A percentile compares a stretch with the other conserved stretches of the same genome.
phyloP scores from a whole-genome alignment of 2,888 invertebrate genomes.

The Drosophila peninsularis region DNA sequence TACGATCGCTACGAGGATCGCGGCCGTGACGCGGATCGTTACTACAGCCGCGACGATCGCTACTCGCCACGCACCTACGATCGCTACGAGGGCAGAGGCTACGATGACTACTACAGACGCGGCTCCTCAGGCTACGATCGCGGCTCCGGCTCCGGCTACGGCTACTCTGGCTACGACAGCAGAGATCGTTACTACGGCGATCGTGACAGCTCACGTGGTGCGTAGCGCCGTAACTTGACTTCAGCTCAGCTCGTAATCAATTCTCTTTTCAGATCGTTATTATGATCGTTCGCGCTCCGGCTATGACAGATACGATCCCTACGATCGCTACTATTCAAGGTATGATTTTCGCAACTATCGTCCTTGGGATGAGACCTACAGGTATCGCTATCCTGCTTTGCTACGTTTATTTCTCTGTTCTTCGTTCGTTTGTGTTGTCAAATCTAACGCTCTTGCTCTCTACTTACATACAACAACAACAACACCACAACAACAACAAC shows the following conservation, averaged over 20 bases:
- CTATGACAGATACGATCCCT: conserved; percentile 80
- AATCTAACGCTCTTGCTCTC: conserved; percentile 60
- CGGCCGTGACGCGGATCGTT: conserved; percentile 72
- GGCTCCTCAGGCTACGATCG: conserved; percentile 63
- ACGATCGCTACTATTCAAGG: conserved; percentile 83
- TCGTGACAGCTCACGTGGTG: conserved; percentile 71
- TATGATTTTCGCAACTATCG: conserved; percentile 84
- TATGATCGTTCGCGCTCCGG: conserved; percentile 77
- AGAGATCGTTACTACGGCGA: conserved; percentile 79
- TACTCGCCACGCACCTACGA: conserved; percentile 73
- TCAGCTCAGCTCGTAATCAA: not conserved
- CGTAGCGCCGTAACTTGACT: not conserved
- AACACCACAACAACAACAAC: conserved; percentile 57
- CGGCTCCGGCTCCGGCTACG: conserved; percentile 62
- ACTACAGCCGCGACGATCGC: conserved; percentile 77
- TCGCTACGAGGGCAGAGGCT: conserved; percentile 78
- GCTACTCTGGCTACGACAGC: conserved; percentile 74
- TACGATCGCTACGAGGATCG: conserved; percentile 82
- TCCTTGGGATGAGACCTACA: conserved; percentile 84
- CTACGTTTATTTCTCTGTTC: conserved; percentile 3
- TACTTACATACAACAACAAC: conserved; percentile 74
- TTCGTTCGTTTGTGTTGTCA: conserved; percentile 25
- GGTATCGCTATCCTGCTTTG: conserved; percentile 78
- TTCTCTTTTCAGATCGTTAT: conserved; percentile 74
- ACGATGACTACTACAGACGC: conserved; percentile 65